phyloP scores from a whole-genome alignment of 2,113 vertebrate genomes.

The Emydocephalus ijimae region DNA sequence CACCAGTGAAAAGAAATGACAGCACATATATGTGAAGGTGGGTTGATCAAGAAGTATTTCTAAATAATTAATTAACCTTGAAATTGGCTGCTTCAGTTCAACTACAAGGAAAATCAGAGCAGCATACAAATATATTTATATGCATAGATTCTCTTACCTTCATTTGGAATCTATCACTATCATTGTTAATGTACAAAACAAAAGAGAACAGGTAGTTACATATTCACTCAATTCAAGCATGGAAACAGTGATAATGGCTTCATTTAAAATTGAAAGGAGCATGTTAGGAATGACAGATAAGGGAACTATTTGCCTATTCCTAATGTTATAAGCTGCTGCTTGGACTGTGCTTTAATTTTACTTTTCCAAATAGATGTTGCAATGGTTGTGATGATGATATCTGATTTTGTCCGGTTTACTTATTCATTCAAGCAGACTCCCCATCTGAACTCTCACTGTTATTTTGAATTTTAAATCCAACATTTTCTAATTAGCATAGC shows the following conservation, averaged over 20 bases:
- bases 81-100: not conserved
- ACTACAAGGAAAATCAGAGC: not conserved
- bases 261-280: not conserved
- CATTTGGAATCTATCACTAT: not conserved
- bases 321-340: not conserved
- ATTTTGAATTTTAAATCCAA: not conserved
- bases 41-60: not conserved
- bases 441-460: not conserved
- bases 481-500: not conserved
- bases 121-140: not conserved
- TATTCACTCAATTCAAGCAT: not conserved
- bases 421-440: not conserved
- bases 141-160: not conserved
- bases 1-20: not conserved
- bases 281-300: not conserved
- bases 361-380: not conserved
- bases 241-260: not conserved
- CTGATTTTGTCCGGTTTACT: not conserved
- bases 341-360: not conserved
- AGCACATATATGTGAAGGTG: not conserved
- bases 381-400: not conserved
- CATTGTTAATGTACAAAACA: not conserved
- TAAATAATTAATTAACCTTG: not conserved
- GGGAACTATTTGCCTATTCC: not conserved
- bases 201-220: not conserved